phyloP scores from a whole-genome alignment of 2,888 invertebrate species.

The Mesoligia furuncula region DNA sequence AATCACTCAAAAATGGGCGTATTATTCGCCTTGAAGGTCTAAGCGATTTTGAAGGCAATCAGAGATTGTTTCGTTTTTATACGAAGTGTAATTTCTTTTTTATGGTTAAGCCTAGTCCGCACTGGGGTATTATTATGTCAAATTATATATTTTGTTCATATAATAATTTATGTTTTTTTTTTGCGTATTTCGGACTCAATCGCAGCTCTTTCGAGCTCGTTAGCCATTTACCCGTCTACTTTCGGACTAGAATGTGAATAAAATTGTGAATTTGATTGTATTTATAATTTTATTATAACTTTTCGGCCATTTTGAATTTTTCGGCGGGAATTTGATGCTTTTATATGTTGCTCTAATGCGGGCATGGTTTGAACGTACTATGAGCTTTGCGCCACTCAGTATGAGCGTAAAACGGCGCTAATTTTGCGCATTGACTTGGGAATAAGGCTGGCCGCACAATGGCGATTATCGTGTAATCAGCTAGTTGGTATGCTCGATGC shows the following conservation, averaged over 20 bases:
- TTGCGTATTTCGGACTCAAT: not conserved
- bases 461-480: not conserved
- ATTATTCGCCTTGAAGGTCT: not conserved
- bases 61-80: not conserved
- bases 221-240: not conserved
- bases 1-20: not conserved
- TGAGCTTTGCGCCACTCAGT: not conserved
- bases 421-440: not conserved
- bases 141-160: conserved; percentile 33
- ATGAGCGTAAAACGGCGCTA: conserved; percentile 8
- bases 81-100: conserved; percentile 16
- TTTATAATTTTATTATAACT: not conserved
- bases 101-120: not conserved
- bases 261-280: too few species aligned
- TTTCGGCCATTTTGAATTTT: conserved; percentile 11
- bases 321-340: not conserved
- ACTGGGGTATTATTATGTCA: conserved; percentile 23
- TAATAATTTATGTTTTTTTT: conserved; percentile 11
- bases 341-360: conserved; percentile 23
- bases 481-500: not conserved
- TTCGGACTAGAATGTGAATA: not conserved
- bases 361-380: not conserved
- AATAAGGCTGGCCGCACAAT: conserved; percentile 10
- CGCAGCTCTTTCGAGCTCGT: not conserved
- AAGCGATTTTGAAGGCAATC: not conserved